Conservation (phyloP, 2,888 invertebrate genomes). For the Lottia scabra region DNA sequence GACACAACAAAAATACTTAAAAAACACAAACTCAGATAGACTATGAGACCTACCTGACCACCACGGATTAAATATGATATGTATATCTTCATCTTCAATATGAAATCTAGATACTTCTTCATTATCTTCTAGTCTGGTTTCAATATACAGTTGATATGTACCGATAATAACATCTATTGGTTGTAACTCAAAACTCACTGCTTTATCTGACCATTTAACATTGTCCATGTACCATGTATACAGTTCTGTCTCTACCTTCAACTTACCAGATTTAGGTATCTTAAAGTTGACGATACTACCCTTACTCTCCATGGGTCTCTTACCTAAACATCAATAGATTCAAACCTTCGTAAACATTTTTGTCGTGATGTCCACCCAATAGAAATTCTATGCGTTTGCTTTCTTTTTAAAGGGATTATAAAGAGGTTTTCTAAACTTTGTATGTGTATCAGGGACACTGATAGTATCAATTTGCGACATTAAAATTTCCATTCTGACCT, state of each 20-base stretch:
- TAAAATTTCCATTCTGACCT: too few relatives aligned
- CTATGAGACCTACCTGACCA: constrained; percentile 76
- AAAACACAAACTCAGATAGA: too few relatives aligned
- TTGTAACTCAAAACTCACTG: constrained; percentile 32
- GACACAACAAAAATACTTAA: too few relatives aligned
- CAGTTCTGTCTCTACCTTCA: not conserved
- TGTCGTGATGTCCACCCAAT: not conserved
- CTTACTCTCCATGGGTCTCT: not conserved
- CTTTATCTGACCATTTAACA: constrained; percentile 6
- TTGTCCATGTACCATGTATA: constrained; percentile 11
- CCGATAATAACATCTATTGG: constrained; percentile 53
- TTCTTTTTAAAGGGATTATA: too few relatives aligned
- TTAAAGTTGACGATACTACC: constrained; percentile 17
- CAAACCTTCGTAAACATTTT: not conserved
- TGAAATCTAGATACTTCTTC: constrained; percentile 38
- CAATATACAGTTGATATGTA: constrained; percentile 48
- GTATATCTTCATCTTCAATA: constrained; percentile 74
- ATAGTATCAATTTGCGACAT: too few relatives aligned
- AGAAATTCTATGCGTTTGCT: too few relatives aligned
- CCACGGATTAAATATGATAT: constrained; percentile 92
- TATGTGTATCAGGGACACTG: too few relatives aligned
- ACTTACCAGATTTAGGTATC: not conserved
- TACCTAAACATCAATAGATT: not conserved
- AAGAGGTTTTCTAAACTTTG: too few relatives aligned
- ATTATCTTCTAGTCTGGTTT: constrained; percentile 38